Evolutionary conservation across 2,797 vertebrate species (phyloP).

Genomic region (Thripadectes ignobilis): DNA sequence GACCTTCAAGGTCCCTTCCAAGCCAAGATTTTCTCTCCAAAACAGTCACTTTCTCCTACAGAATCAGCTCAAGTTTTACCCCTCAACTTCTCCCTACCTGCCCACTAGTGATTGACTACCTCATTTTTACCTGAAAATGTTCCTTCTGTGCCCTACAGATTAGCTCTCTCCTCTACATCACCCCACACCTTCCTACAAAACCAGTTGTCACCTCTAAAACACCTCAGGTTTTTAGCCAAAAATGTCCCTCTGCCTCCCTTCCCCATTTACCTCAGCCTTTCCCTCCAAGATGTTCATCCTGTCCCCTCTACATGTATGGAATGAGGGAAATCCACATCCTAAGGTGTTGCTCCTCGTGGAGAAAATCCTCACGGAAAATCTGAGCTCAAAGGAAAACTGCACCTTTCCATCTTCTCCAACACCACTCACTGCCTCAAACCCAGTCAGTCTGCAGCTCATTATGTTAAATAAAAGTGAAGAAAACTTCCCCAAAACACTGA

Average conservation of each 20-base stretch:
- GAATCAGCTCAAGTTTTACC: too few species aligned
- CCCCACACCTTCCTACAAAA: not conserved
- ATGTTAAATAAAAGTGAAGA: rapidly evolving
- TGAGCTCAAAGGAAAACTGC: not conserved
- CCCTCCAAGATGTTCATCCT: not conserved
- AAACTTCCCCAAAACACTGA: not conserved
- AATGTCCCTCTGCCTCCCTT: too few species aligned
- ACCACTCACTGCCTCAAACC: not conserved
- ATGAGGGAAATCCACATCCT: not conserved
- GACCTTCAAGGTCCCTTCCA: not conserved
- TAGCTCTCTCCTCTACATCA: not conserved
- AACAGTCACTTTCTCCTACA: too few species aligned
- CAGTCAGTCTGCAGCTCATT: not conserved
- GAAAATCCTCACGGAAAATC: not conserved
- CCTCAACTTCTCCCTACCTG: too few species aligned
- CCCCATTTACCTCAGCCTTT: not conserved
- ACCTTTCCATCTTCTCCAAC: not conserved
- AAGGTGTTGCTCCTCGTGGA: not conserved
- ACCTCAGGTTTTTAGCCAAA: too few species aligned
- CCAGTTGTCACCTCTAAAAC: too few species aligned
- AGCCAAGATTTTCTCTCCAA: not conserved
- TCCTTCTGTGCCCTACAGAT: not conserved
- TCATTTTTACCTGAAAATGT: too few species aligned
- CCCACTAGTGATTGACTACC: too few species aligned
- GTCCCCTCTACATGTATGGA: not conserved